Evolutionary conservation across 53 echinoderm and acorn worm species (phyloP).

Genomic region (Luidia sarsii): DNA sequence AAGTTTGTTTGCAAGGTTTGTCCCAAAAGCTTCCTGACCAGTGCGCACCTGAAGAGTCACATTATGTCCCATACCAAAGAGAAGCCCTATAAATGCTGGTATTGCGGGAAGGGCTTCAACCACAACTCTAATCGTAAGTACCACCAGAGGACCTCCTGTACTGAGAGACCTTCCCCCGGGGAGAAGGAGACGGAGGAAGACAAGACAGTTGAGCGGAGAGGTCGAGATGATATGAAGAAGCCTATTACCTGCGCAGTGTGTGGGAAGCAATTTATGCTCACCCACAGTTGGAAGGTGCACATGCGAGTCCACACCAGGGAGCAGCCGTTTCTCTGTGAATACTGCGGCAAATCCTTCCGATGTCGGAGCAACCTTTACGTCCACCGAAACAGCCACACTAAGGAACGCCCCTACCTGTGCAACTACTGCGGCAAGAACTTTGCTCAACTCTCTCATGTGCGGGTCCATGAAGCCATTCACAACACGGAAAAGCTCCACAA

Average conservation of each 20-base stretch:
- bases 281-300: constrained; percentile 46
- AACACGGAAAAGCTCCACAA: constrained; percentile 55
- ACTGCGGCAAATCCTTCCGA: constrained; percentile 34
- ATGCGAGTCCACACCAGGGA: constrained; percentile 40
- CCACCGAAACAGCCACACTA: constrained; percentile 48
- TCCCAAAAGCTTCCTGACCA: constrained; percentile 45
- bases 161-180: constrained; percentile 12
- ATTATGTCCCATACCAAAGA: constrained; percentile 44
- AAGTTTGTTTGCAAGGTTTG: constrained; percentile 37
- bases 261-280: constrained; percentile 31
- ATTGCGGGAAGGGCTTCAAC: constrained; percentile 35
- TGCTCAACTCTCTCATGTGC: constrained; percentile 33
- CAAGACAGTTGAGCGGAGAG: not conserved
- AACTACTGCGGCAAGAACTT: constrained; percentile 44
- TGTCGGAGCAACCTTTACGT: constrained; percentile 41
- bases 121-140: constrained; percentile 42
- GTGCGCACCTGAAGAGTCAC: constrained; percentile 47
- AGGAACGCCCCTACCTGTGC: constrained; percentile 41
- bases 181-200: not conserved
- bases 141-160: constrained; percentile 39
- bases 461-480: constrained; percentile 46
- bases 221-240: constrained; percentile 22
- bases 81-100: constrained; percentile 42
- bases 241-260: constrained; percentile 29
- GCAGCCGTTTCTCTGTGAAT: constrained; percentile 43